Percentiles rank a stretch among this genome's conserved stretches.
phyloP scores from a whole-genome alignment of 1,140 invertebrate genomes.

The Hyphantria cunea region DNA sequence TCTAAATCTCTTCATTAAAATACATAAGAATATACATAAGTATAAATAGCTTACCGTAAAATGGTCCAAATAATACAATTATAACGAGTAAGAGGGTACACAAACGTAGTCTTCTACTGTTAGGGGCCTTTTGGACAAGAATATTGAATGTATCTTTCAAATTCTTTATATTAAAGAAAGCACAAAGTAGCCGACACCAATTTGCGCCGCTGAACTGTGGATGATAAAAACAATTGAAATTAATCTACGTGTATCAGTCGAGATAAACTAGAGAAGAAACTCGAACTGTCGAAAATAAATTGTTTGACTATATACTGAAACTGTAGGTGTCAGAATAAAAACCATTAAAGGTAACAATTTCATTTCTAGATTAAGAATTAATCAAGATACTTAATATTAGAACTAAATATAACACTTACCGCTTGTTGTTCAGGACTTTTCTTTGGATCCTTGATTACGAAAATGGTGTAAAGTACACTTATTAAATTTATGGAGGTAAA shows the following conservation, averaged over 20 bases:
- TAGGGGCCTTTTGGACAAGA: conserved; percentile 51
- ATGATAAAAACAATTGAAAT: conserved; percentile 25
- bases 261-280: no score
- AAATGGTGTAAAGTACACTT: conserved; percentile 59
- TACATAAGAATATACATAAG: neutral
- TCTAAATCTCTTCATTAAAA: no score
- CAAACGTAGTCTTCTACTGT: conserved; percentile 53
- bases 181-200: conserved; percentile 47
- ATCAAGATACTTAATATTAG: no score
- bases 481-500: conserved; percentile 51
- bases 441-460: conserved; percentile 81
- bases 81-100: conserved; percentile 49
- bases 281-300: no score
- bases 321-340: no score
- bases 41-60: conserved; percentile 51
- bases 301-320: no score
- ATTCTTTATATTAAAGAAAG: conserved; percentile 61
- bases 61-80: conserved; percentile 60
- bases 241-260: neutral
- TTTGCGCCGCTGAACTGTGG: conserved; percentile 55
- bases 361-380: no score
- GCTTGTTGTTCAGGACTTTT: conserved; percentile 82
- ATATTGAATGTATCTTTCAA: conserved; percentile 57
- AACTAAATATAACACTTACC: conserved; percentile 56
- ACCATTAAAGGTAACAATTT: no score